Percentiles rank a stretch among this genome's conserved stretches.
These are phyloP conservation scores for Watsonalla binaria DNA, from an alignment of 2,888 invertebrate genomes.

Conservation along the genomic window DNA sequence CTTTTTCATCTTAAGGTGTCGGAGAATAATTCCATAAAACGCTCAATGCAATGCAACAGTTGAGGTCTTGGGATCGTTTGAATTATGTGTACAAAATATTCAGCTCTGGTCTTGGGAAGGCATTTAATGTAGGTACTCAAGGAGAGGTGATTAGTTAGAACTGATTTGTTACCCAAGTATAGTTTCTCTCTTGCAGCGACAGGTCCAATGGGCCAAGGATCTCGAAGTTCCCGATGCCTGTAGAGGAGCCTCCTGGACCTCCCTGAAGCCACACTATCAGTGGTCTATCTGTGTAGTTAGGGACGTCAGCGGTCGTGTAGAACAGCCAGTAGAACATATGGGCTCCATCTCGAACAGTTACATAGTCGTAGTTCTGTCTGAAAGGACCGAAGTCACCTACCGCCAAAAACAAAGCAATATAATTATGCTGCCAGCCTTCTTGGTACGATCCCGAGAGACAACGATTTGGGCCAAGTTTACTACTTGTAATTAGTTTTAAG, in stretches of 20 bases:
- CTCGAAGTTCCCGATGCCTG: slow-evolving; percentile 92
- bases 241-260: slow-evolving; percentile 89
- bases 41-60: too few species aligned
- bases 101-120: too few species aligned
- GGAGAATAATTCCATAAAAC: too few species aligned
- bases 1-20: too few species aligned
- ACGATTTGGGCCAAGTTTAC: too few species aligned
- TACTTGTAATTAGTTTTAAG: too few species aligned
- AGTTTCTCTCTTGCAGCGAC: slow-evolving; percentile 80
- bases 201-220: slow-evolving; percentile 88
- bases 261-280: slow-evolving; percentile 94
- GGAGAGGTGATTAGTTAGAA: too few species aligned
- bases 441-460: too few species aligned
- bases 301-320: slow-evolving; percentile 82
- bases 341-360: slow-evolving; percentile 84
- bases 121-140: too few species aligned
- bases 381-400: slow-evolving; percentile 77
- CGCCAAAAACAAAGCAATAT: slow-evolving; percentile 2
- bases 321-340: slow-evolving; percentile 95
- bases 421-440: too few species aligned
- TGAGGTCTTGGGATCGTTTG: too few species aligned
- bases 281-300: slow-evolving; percentile 81
- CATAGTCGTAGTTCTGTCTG: slow-evolving; percentile 86
- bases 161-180: slow-evolving; percentile 87
- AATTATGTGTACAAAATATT: too few species aligned